phyloP scores from a whole-genome alignment of 2,797 vertebrate genomes.

The Peromyscus eremicus region DNA sequence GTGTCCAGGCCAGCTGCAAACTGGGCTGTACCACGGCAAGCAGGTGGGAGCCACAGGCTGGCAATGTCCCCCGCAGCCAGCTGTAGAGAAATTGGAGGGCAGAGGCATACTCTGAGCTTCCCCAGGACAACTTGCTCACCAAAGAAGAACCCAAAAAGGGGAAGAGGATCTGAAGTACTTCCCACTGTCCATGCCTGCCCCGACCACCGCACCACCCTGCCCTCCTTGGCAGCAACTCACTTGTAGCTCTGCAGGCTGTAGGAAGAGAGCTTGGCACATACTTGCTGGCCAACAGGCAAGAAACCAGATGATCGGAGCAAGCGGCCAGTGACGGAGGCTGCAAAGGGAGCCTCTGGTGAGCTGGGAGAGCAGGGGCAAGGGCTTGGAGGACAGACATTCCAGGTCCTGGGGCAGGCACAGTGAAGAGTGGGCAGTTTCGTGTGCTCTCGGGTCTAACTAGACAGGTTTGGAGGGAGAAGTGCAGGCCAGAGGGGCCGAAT shows the following conservation, averaged over 20 bases:
- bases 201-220: not conserved
- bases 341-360: conserved; percentile 57
- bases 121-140: not conserved
- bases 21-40: conserved; percentile 87
- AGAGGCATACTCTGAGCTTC: not conserved
- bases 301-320: conserved; percentile 91
- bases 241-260: conserved; percentile 91
- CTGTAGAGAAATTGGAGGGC: conserved; percentile 80
- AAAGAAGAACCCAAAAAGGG: not conserved
- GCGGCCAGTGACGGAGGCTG: conserved; percentile 91
- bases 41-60: conserved; percentile 89
- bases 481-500: not conserved
- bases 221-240: conserved; percentile 84
- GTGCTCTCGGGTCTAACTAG: accelerated
- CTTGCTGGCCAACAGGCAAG: conserved; percentile 89
- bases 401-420: not conserved
- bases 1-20: conserved; percentile 88
- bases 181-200: not conserved
- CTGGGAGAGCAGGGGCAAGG: not conserved
- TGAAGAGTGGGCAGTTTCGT: not conserved
- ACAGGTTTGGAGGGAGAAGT: not conserved
- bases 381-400: not conserved
- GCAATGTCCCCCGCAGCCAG: conserved; percentile 92
- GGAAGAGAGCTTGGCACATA: conserved; percentile 90
- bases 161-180: not conserved